A percentile compares a stretch with the other conserved stretches of the same genome.
Conservation (phyloP, 2,888 invertebrate species). For the Diachrysia chrysitis region DNA sequence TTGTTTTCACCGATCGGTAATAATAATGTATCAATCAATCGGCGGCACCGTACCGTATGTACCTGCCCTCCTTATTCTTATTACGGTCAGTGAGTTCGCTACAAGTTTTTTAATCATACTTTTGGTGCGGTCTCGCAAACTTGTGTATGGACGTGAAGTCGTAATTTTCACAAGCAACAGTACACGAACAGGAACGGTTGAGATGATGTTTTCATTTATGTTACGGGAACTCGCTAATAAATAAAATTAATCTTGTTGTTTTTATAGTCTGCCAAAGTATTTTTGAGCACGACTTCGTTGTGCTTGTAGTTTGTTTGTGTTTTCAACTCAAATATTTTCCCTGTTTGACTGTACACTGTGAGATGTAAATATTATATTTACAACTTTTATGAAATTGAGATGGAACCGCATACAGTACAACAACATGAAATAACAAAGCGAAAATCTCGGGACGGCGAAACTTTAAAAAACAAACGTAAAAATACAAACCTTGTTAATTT, state of each 20-base stretch:
- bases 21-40: conserved; percentile 70
- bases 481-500: conserved; percentile 52
- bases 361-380: conserved; percentile 12
- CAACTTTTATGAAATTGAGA: conserved; percentile 6
- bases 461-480: conserved; percentile 36
- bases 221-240: conserved; percentile 49
- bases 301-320: conserved; percentile 23
- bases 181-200: conserved; percentile 40
- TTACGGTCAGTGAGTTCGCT: conserved; percentile 68
- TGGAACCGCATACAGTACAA: not conserved
- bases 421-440: conserved; percentile 16
- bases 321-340: conserved; percentile 33
- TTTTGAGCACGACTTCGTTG: conserved; percentile 39
- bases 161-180: conserved; percentile 62
- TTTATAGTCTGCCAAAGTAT: conserved; percentile 46
- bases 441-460: conserved; percentile 24
- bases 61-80: conserved; percentile 55
- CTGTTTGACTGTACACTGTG: conserved; percentile 17
- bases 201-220: conserved; percentile 58
- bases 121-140: conserved; percentile 68
- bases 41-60: conserved; percentile 40
- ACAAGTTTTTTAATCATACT: conserved; percentile 76
- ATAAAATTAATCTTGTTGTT: conserved; percentile 57
- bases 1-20: conserved; percentile 63
- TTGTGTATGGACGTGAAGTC: conserved; percentile 62